Evolutionary conservation across 2,113 vertebrate species (phyloP), one percentile per base, ranked within the genome.

Genomic region (Sceloporus undulatus): DNA sequence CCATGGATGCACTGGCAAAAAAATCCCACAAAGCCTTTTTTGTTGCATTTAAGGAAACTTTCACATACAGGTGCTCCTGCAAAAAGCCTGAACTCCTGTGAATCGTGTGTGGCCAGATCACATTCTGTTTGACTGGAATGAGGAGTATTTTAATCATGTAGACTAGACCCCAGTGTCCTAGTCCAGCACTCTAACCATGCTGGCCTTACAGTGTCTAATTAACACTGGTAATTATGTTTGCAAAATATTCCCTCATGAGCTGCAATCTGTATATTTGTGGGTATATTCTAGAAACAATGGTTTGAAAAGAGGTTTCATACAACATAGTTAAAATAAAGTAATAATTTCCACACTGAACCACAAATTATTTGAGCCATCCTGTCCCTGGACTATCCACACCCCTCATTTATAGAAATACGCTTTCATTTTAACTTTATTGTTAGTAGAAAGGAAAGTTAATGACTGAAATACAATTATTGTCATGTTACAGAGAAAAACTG

Each of bases 401-500:
- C 0, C 87, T 48, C 80, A 91, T 93, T 94, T 16, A 40, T 91
- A 82, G 90, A 91, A 85, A 82, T 38, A 21, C 14, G 14, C n/a
- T 14, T 91, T 78, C 4, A 83, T 89, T 56, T 34, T 74, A 70
- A 62, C 93, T 89, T 82, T 79, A 86, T 59, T 91, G 89, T 86
- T 90, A 38, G 62, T 83, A 76, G 11, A 87, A 87, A 59, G 8
- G 19, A 88, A 87, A 52, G 9, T 85, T 92, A 91, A 62, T 91
- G 91, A 91, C 84, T 76, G 40, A 71, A 77, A 90, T 93, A 91
- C 93, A 92, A 93, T 93, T 92, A 84, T 79, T 29, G 91, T 92
- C 89, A 81, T 48, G 84, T 88, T 89, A 79, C 84, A 91, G 85
- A 92, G 91, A 92, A 88, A 74, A 0, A 4, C 56, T 68, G 23